Base-by-base conservation (phyloP, 2,797 vertebrate genomes). In the Prionace glauca region DNA sequence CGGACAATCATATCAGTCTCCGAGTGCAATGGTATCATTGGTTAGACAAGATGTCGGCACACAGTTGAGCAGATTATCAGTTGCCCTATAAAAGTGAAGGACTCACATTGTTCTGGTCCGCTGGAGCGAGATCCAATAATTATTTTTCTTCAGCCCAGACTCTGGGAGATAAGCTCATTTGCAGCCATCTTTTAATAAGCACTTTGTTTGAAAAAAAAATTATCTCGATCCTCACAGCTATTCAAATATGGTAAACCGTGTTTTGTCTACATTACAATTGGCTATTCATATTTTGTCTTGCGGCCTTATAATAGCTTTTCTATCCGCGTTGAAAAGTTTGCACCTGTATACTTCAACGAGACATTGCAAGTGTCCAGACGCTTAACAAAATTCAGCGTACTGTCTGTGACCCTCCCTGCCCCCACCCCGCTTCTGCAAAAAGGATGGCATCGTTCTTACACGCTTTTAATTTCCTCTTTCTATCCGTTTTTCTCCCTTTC, bases 151-250 rank as follows among this genome's bases (percentile, higher is more conserved):
- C n/a, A 2, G 29, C 60, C 56, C 56, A 90, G 87, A 12, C 4
- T 67, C 18, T 36, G 32, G 1, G 62, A 92, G 90, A 65, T 92
- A 67, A 92, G 62, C 90, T 36, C 62, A 67, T 67, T 92, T 67
- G 90, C 62, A 67, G 3, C 50, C 16, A 12, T 67, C 60, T 14
- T 36, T 32, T 92, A 92, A 92, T 92, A 67, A 92, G 90, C 90
- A 92, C 36, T 92, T 92, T 91, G 88, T 67, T 92, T 60, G 3
- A 26, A 74, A 41, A 74, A 92, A 22, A 92, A 67, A 36, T 92
- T 65, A 92, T 92, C 90, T 92, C n/a, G 24, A 8, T 92, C 90
- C 90, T 67, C 62, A 67, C 90, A 92, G 90, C 62, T n/a, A 65
- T 67, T 92, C 32, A n/a, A 67, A 92, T 92, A 62, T 2, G 29